These are phyloP conservation scores for Chunga burmeisteri DNA, from an alignment of 2,113 vertebrate genomes.

Conservation along the genomic window DNA sequence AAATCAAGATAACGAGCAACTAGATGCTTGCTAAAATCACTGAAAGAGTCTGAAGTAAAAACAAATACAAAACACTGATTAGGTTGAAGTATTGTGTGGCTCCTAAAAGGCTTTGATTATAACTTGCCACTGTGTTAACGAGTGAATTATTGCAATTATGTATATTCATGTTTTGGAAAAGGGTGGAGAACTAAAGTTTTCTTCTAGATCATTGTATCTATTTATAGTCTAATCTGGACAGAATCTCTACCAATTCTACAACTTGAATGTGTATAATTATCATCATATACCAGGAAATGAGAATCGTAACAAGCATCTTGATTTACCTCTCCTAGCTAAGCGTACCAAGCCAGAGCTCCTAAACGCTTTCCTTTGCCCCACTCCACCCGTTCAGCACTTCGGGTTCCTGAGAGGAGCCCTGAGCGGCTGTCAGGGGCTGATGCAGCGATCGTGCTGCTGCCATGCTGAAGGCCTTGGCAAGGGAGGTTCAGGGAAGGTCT, in stretches of 20 bases:
- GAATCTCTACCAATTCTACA: not conserved
- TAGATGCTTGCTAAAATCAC: not conserved
- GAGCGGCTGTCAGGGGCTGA: fast-evolving
- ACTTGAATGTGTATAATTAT: not conserved
- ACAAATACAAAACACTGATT: constrained; percentile 51
- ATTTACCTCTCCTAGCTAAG: not conserved
- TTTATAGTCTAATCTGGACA: not conserved
- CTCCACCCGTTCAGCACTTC: not conserved
- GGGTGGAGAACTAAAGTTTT: not conserved
- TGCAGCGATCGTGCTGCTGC: fast-evolving
- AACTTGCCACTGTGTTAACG: not conserved
- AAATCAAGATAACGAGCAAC: not conserved
- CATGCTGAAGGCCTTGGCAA: not conserved
- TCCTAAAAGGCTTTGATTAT: constrained; percentile 46
- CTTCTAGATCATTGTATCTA: not conserved
- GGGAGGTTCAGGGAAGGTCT: not conserved
- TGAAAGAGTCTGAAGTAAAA: constrained; percentile 20
- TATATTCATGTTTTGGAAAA: constrained; percentile 44
- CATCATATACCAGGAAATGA: not conserved
- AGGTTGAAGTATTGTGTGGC: not conserved
- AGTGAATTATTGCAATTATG: constrained; percentile 32
- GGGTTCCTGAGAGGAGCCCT: not conserved
- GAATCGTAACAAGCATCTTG: not conserved
- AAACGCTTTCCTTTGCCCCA: not conserved
- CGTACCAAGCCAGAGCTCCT: not conserved